phyloP scores from a whole-genome alignment of 2,113 vertebrate species.

The Semicossyphus pulcher region DNA sequence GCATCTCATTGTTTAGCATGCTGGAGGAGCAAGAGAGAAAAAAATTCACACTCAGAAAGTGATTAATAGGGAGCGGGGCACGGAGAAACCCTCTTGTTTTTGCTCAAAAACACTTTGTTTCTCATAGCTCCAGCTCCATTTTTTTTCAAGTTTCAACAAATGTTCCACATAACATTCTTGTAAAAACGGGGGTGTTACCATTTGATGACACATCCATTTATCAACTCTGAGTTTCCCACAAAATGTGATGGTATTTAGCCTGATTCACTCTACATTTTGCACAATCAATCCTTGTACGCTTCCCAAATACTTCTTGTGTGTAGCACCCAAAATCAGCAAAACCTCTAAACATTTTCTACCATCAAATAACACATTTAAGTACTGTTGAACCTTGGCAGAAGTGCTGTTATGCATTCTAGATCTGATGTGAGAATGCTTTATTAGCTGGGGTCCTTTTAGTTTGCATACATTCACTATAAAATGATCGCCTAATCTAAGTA shows the following conservation, averaged over 20 bases:
- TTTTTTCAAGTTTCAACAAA: neutral
- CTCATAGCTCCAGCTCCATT: neutral
- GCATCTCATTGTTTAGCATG: neutral
- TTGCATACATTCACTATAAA: slow-evolving; percentile 10
- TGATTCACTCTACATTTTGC: neutral
- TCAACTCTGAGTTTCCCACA: neutral
- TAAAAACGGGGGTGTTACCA: neutral
- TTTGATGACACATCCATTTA: neutral
- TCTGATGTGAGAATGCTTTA: neutral
- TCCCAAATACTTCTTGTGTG: neutral
- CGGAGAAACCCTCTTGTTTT: neutral
- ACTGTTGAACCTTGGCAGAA: neutral
- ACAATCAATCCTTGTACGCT: neutral
- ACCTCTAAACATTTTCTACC: neutral
- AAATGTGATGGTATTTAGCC: neutral
- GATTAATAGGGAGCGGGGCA: neutral
- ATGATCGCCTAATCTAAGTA: neutral
- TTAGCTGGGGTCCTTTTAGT: neutral
- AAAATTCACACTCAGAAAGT: neutral
- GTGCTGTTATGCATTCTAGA: neutral
- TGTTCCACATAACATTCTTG: neutral
- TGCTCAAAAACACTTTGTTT: neutral
- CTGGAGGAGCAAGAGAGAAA: neutral
- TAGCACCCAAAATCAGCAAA: neutral
- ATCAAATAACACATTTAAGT: neutral